These are phyloP conservation scores for Caenorhabditis virilis DNA, from an alignment of 2,888 invertebrate genomes.

Conservation along the genomic window DNA sequence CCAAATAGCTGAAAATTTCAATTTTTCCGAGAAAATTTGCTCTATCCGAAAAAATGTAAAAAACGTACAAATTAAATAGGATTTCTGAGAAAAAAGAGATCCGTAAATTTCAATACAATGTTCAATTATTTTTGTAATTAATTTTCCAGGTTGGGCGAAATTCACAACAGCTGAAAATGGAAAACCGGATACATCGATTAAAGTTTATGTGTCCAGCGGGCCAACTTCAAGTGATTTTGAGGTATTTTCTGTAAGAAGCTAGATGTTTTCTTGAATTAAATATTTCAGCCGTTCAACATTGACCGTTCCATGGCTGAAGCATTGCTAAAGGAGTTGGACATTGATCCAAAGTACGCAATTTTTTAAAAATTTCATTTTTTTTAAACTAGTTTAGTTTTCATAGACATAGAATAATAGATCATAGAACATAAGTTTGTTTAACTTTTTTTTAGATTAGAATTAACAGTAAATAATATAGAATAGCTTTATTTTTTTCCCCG, in stretches of 20 bases:
- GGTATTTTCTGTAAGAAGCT: background rate
- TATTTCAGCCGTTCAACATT: slow-evolving; percentile 35
- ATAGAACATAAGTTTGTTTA: background rate
- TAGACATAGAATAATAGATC: background rate
- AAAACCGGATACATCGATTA: slow-evolving; percentile 6
- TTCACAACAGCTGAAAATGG: slow-evolving; percentile 6
- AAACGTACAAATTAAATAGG: no score
- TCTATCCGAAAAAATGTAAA: no score
- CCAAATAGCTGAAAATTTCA: no score
- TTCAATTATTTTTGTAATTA: no score
- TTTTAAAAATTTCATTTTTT: slow-evolving; percentile 9
- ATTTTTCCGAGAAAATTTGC: no score
- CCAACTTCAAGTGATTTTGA: no score
- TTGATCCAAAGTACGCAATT: slow-evolving; percentile 33
- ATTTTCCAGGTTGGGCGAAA: slow-evolving; percentile 7
- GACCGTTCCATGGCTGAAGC: slow-evolving; percentile 36
- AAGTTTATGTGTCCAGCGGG: slow-evolving; percentile 2
- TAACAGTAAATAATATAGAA: no score
- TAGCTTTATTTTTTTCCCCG: no score
- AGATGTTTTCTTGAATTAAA: background rate
- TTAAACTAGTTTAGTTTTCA: background rate
- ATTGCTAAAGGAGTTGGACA: slow-evolving; percentile 31
- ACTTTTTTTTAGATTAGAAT: slow-evolving; percentile 4
- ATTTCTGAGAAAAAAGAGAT: no score
- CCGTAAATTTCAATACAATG: no score